Percentiles rank a stretch among this genome's conserved stretches.
phyloP scores from a whole-genome alignment of 1,140 invertebrate species.

The Atta colombica region DNA sequence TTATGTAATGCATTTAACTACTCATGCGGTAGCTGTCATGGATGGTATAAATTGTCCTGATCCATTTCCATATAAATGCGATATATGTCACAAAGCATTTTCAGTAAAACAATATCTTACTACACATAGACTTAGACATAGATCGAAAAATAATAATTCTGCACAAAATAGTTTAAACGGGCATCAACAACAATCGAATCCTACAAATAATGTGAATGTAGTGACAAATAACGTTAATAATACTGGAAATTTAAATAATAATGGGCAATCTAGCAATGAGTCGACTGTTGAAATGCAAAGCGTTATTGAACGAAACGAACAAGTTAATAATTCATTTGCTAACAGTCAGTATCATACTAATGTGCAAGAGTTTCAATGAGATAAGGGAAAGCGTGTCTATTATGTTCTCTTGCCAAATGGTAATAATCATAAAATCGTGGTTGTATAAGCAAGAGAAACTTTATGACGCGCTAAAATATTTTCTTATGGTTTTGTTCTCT shows the following conservation, averaged over 20 bases:
- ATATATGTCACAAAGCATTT: constrained; percentile 87
- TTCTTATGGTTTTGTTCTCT: constrained; percentile 66
- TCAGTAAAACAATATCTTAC: constrained; percentile 86
- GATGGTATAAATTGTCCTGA: constrained; percentile 80
- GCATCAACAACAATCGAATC: constrained; percentile 70
- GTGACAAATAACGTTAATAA: constrained; percentile 66
- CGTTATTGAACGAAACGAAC: constrained; percentile 81
- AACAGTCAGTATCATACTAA: constrained; percentile 84
- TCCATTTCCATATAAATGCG: constrained; percentile 87
- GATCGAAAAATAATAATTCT: constrained; percentile 81
- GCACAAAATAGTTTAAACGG: constrained; percentile 63
- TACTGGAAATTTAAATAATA: constrained; percentile 68
- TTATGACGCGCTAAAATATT: constrained; percentile 77
- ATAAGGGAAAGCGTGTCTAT: constrained; percentile 86
- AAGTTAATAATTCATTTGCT: constrained; percentile 75
- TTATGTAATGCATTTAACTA: constrained; percentile 88
- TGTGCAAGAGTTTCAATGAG: constrained; percentile 86
- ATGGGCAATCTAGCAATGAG: constrained; percentile 76
- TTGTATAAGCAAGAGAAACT: constrained; percentile 79
- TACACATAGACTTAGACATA: constrained; percentile 86
- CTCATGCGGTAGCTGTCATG: constrained; percentile 81
- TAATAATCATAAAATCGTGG: constrained; percentile 85
- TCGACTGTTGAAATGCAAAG: constrained; percentile 83
- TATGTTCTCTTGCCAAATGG: constrained; percentile 86
- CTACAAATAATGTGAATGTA: constrained; percentile 55